Conservation (phyloP, 1,140 invertebrate species). For the Acromyrmex echinatior region DNA sequence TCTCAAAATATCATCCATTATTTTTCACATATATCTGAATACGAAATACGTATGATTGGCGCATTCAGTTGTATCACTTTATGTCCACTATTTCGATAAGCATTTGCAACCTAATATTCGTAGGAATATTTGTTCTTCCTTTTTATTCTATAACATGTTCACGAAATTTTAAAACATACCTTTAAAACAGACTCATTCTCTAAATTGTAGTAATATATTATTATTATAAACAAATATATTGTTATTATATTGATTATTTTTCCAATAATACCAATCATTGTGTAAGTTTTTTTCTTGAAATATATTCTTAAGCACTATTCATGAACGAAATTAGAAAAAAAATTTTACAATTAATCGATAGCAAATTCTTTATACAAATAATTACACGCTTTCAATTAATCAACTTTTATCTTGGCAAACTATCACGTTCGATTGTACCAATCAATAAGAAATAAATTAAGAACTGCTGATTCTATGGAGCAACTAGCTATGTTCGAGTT, state of each 20-base stretch:
- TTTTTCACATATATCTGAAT: no score
- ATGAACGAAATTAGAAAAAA: not conserved
- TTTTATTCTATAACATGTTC: no score
- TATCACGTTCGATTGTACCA: conserved; percentile 8
- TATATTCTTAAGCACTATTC: not conserved
- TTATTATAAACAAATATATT: not conserved
- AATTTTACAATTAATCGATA: not conserved
- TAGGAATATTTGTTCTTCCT: no score
- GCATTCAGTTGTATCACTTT: no score
- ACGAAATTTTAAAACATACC: no score
- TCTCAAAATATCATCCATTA: no score
- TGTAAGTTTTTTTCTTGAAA: not conserved
- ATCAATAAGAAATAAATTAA: conserved; percentile 46
- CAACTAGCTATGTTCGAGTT: not conserved
- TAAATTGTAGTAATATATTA: conserved; percentile 21
- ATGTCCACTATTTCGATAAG: no score
- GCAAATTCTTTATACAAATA: not conserved
- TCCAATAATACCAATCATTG: not conserved
- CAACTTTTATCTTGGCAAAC: not conserved
- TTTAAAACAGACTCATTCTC: no score
- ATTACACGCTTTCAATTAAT: not conserved
- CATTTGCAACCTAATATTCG: no score
- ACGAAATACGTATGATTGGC: no score
- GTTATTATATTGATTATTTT: not conserved
- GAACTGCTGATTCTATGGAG: not conserved